phyloP scores from a whole-genome alignment of 2,888 invertebrate species.

The Drosophila birchii region DNA sequence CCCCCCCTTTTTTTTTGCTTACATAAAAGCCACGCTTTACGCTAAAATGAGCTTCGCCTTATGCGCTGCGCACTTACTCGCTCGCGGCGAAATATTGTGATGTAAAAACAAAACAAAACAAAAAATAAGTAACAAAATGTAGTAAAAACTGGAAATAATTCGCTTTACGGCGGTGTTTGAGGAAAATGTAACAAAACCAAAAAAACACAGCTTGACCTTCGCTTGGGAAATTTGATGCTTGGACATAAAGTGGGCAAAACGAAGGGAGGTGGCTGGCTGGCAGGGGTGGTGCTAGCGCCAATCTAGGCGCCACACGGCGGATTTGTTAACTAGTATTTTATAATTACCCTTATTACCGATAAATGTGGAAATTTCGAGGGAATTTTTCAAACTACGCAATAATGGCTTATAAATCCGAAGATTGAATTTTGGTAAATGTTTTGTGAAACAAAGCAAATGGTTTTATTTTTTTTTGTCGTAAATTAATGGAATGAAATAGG shows the following conservation, averaged over 20 bases:
- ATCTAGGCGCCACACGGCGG: slow-evolving; percentile 64
- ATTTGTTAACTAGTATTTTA: slow-evolving; percentile 23
- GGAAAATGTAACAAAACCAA: slow-evolving; percentile 42
- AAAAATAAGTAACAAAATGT: slow-evolving; percentile 51
- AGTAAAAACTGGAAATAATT: slow-evolving; percentile 64
- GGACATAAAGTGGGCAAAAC: background rate
- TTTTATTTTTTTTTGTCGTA: background rate
- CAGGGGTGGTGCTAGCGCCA: slow-evolving; percentile 5
- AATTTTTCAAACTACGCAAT: background rate
- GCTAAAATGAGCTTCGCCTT: slow-evolving; percentile 70
- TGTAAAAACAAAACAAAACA: slow-evolving; percentile 54
- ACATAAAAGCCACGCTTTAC: slow-evolving; percentile 67
- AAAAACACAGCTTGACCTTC: slow-evolving; percentile 73
- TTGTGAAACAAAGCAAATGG: too few species aligned
- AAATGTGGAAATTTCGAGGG: slow-evolving; percentile 16
- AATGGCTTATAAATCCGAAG: background rate
- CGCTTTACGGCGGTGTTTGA: slow-evolving; percentile 40
- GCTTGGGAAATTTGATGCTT: slow-evolving; percentile 66
- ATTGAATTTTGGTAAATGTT: background rate
- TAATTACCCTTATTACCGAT: slow-evolving; percentile 25
- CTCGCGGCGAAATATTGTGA: slow-evolving; percentile 45
- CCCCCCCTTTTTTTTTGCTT: slow-evolving; percentile 23
- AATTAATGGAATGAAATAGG: background rate
- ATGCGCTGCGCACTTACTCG: slow-evolving; percentile 66
- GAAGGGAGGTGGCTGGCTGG: background rate